Base-by-base conservation (phyloP, 2,888 invertebrate genomes). In the Lochmaea capreae region DNA sequence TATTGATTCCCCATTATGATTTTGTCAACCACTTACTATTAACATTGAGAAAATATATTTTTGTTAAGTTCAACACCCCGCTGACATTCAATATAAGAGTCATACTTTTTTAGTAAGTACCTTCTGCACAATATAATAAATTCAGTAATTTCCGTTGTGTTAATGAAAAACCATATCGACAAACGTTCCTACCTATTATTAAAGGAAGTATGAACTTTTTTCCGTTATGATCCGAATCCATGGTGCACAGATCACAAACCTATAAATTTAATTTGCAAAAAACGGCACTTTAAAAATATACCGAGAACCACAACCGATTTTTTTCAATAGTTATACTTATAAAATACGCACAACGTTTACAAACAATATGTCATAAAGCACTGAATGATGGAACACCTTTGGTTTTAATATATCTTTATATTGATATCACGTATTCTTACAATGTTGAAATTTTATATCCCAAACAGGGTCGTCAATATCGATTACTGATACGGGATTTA, bases 381-480 rank as follows among this genome's bases (percentile, higher is more conserved):
- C 54, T 54, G 54, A 54, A 54, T 54, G 54, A 54, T 54, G 54
- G 54, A 16, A 54, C 18, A 54, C 54, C 18, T 54, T 54, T 16
- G 18, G 16, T 18, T 10, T 18, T 18, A 46, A 46, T 46, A 18
- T 54, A 54, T 16, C 54, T 54, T 54, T 54, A 18, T 54, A 54
- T 54, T 54, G 54, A 54, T 54, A 54, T 54, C 54, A 54, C 54
- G 54, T 54, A 54, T 54, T 18, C 18, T 54, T 18, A 11, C 54
- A 54, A 54, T 54, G 54, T 54, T 54, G 18, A 54, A 54, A 54
- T 54, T 18, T 54, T 18, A 18, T 54, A 54, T 54, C 54, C 54
- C 16, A 18, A 54, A 54, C 54, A 54, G 54, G 54, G 16, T 54
- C 54, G 54, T 54, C 54, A 18, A 54, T 16, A 54, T 8, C 54